Base-by-base conservation (phyloP, 2,888 invertebrate species). In the Smittia aterrima region DNA sequence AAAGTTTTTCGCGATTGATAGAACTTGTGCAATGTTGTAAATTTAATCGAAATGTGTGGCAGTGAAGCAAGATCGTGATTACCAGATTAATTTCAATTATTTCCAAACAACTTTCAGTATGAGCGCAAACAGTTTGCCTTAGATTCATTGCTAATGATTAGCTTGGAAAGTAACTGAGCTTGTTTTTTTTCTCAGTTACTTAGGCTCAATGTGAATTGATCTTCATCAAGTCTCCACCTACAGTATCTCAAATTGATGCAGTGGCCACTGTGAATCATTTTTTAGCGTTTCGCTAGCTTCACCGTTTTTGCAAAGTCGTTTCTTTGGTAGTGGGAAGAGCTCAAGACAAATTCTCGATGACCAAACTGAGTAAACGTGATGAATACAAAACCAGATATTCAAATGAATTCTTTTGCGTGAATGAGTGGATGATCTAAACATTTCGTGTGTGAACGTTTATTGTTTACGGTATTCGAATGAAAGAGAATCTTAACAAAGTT, bases 221-320 rank as follows among this genome's bases (percentile, higher is more conserved):
- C 58, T 58, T 58, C 58, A 22, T 58, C 1, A 58, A n/a, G n/a
- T n/a, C 7, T 7, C 4, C 47, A 20, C 58, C 58, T 58, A 58
- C 58, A 22, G 22, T n/a, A 6, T 3, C 47, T n/a, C 22, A 58
- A 58, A 58, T 3, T 58, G 18, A 2, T 6, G 2, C 9, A 4
- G 22, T 58, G 58, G 58, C 4, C 58, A 58, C 18, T 22, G 58
- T 58, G 58, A 58, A 58, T 18, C 58, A 58, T 22, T 58, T 22
- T n/a, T 18, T 7, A 58, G 16, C 11, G n/a, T 47, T 47, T n/a
- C 47, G n/a, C 16, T 16, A 18, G 58, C 22, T 22, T 58, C 18
- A 9, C 18, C 6, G 58, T 58, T 58, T 58, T 22, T 58, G 58
- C 58, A 22, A 58, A 22, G 16, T 16, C 16, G 47, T 20, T 58